phyloP scores from a whole-genome alignment of 2,888 invertebrate genomes.

The Hyles lineata region DNA sequence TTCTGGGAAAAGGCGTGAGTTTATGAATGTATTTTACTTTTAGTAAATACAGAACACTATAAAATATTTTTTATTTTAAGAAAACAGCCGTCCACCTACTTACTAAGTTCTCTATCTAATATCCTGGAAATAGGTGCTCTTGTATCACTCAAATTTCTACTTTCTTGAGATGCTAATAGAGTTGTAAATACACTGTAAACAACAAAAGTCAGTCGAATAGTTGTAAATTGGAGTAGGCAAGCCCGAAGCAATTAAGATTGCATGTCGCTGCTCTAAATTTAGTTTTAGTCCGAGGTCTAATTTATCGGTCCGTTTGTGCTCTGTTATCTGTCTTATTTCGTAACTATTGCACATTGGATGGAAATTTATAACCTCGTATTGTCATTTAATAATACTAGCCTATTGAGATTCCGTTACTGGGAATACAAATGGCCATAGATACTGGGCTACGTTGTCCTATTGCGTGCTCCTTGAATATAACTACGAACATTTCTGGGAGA shows the following conservation, averaged over 20 bases:
- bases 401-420: too few relatives aligned
- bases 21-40: background rate
- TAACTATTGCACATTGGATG: conserved; percentile 26
- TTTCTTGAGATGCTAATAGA: background rate
- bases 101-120: conserved; percentile 19
- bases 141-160: background rate
- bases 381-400: background rate
- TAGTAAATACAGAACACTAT: background rate
- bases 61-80: background rate
- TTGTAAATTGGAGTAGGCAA: conserved; percentile 64
- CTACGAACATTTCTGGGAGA: too few relatives aligned
- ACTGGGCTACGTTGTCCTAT: too few relatives aligned
- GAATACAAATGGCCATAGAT: too few relatives aligned
- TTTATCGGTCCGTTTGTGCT: conserved; percentile 64
- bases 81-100: background rate
- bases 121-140: background rate
- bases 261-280: conserved; percentile 71
- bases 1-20: too few relatives aligned
- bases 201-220: conserved; percentile 47
- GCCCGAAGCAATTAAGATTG: conserved; percentile 74
- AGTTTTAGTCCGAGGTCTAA: conserved; percentile 63
- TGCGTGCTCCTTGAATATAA: too few relatives aligned
- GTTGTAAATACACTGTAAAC: conserved; percentile 13
- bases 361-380: conserved; percentile 5
- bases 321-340: conserved; percentile 48